Percentiles rank a stretch among this genome's conserved stretches.
phyloP scores from a whole-genome alignment of 1,140 invertebrate species.

The Meloidogyne chitwoodi region DNA sequence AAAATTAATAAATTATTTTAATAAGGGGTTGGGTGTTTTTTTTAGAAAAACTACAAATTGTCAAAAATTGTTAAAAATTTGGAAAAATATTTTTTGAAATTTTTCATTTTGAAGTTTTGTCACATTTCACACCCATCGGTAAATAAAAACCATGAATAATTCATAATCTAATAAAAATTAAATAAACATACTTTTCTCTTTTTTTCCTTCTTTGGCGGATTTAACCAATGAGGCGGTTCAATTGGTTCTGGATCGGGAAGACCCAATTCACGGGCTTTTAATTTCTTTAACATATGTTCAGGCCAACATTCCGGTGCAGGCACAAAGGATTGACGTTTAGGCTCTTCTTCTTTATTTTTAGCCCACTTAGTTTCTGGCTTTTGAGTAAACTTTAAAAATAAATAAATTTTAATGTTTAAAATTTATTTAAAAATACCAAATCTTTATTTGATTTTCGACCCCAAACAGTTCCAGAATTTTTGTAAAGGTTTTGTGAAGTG shows the following conservation, averaged over 20 bases:
- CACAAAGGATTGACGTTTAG: slow-evolving; percentile 23
- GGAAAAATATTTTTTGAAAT: too few relatives aligned
- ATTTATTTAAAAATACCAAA: not conserved
- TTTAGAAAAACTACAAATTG: too few relatives aligned
- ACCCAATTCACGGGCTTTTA: slow-evolving; percentile 27
- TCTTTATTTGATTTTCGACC: slow-evolving; percentile 6
- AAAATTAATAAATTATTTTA: not conserved
- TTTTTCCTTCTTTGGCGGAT: slow-evolving; percentile 34
- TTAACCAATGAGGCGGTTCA: slow-evolving; percentile 20
- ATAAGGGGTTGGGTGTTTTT: too few relatives aligned
- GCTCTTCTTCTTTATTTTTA: slow-evolving; percentile 5
- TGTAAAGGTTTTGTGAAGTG: not conserved
- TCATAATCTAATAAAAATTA: too few relatives aligned
- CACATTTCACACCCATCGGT: too few relatives aligned
- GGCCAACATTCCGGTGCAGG: slow-evolving; percentile 37
- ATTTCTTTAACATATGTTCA: slow-evolving; percentile 31
- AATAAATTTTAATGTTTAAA: not conserved
- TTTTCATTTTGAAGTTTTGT: too few relatives aligned
- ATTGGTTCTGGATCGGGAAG: slow-evolving; percentile 25
- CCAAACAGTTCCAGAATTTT: slow-evolving; percentile 10
- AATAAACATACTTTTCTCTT: too few relatives aligned
- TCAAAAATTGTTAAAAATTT: too few relatives aligned
- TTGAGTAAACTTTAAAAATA: not conserved
- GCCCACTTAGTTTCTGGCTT: not conserved
- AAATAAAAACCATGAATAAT: too few relatives aligned